These are phyloP conservation scores for Megaptera novaeangliae DNA, from an alignment of 2,113 vertebrate genomes.

Conservation along the genomic window DNA sequence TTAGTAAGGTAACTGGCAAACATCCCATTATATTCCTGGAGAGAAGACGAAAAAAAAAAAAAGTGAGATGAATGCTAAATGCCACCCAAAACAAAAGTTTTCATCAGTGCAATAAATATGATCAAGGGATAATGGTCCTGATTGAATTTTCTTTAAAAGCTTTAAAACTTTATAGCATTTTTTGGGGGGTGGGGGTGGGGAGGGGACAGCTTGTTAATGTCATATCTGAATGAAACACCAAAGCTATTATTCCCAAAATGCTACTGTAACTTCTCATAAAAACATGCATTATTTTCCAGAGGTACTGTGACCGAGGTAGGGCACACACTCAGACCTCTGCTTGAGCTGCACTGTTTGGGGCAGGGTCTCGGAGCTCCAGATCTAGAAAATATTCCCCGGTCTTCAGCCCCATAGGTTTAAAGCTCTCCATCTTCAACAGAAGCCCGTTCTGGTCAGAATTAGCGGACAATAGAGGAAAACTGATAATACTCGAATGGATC, in stretches of 20 bases:
- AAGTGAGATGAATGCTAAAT: neutral
- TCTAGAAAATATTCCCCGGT: neutral
- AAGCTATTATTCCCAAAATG: neutral
- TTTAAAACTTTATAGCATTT: neutral
- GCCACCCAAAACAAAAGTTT: neutral
- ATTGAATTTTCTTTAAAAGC: neutral
- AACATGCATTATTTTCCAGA: neutral
- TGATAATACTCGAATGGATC: neutral
- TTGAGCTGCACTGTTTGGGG: neutral
- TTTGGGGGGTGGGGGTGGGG: fast-evolving
- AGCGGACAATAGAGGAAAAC: neutral
- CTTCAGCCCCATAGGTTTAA: neutral
- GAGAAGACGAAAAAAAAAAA: neutral
- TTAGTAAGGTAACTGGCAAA: neutral
- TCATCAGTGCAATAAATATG: neutral
- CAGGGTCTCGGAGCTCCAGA: neutral
- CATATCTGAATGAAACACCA: neutral
- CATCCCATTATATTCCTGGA: neutral
- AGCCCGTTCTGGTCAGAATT: neutral
- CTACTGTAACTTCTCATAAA: neutral
- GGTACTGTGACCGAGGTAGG: neutral
- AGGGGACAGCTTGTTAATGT: neutral
- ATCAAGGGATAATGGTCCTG: neutral
- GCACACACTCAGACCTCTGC: neutral
- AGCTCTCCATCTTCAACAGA: neutral